Conservation (phyloP, 2,797 vertebrate species). For the Cryptoblepharus egeriae region DNA sequence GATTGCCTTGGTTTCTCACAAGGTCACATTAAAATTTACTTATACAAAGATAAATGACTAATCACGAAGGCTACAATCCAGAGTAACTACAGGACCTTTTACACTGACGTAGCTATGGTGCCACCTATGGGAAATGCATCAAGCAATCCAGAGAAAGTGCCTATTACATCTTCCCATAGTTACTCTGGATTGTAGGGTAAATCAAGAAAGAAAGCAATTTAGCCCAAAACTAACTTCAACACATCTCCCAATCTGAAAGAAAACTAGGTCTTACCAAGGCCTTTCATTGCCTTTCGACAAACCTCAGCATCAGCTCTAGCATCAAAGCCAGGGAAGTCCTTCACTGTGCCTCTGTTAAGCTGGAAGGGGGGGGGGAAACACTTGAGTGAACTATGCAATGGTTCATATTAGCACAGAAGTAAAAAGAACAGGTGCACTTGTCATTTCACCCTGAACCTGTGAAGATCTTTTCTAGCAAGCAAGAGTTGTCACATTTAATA, state of each 20-base stretch:
- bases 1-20: neutral
- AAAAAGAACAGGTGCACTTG: neutral
- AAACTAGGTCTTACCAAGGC: conserved; percentile 83
- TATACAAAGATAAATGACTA: neutral
- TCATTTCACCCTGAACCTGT: neutral
- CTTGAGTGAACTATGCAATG: neutral
- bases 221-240: neutral
- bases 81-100: too few species aligned
- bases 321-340: conserved; percentile 86
- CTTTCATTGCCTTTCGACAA: conserved; percentile 96
- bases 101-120: too few species aligned
- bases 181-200: too few species aligned
- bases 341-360: conserved; percentile 76
- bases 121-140: too few species aligned
- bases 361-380: conserved; percentile 5
- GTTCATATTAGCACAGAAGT: neutral
- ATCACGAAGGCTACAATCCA: too few species aligned
- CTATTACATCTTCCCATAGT: too few species aligned
- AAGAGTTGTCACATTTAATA: neutral
- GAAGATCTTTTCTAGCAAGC: neutral
- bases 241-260: neutral
- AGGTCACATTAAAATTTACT: neutral
- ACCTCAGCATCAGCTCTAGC: conserved; percentile 90
- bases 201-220: neutral
- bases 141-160: too few species aligned